A percentile compares a stretch with the other conserved stretches of the same genome.
These are phyloP conservation scores for Austrofundulus limnaeus DNA, from an alignment of 2,113 vertebrate species.

Conservation along the genomic window DNA sequence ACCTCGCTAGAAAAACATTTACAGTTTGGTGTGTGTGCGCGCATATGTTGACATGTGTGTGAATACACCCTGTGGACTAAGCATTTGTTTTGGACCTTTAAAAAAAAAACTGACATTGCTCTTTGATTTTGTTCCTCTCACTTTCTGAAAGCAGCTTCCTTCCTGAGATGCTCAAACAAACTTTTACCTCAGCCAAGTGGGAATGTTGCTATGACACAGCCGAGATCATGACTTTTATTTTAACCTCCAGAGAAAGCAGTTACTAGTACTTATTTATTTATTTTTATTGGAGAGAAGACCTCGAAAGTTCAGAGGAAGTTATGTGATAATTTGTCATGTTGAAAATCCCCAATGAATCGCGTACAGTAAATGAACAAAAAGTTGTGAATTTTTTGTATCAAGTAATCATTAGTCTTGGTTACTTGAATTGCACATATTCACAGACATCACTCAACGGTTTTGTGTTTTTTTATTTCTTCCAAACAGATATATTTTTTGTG, in stretches of 20 bases:
- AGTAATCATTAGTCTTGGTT: constrained; percentile 30
- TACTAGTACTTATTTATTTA: constrained; percentile 28
- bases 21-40: constrained; percentile 49
- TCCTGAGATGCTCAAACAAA: constrained; percentile 32
- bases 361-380: constrained; percentile 4
- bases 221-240: constrained; percentile 42
- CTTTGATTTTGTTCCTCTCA: constrained; percentile 52
- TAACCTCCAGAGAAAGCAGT: constrained; percentile 12
- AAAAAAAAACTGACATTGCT: constrained; percentile 51
- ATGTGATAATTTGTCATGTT: no score
- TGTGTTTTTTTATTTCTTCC: constrained; percentile 51
- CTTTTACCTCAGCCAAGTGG: constrained; percentile 25
- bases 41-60: constrained; percentile 17
- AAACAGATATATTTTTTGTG: constrained; percentile 65
- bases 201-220: constrained; percentile 28
- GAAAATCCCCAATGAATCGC: constrained; percentile 7
- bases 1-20: constrained; percentile 73
- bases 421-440: constrained; percentile 48
- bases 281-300: constrained; percentile 20
- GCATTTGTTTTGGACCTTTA: constrained; percentile 45
- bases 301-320: constrained; percentile 11
- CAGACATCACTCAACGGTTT: constrained; percentile 50
- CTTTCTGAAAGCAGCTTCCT: constrained; percentile 42
- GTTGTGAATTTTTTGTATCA: constrained; percentile 18
- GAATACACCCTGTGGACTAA: constrained; percentile 32